phyloP scores from a whole-genome alignment of 1,140 invertebrate species.

The Neodiprion pinetum region DNA sequence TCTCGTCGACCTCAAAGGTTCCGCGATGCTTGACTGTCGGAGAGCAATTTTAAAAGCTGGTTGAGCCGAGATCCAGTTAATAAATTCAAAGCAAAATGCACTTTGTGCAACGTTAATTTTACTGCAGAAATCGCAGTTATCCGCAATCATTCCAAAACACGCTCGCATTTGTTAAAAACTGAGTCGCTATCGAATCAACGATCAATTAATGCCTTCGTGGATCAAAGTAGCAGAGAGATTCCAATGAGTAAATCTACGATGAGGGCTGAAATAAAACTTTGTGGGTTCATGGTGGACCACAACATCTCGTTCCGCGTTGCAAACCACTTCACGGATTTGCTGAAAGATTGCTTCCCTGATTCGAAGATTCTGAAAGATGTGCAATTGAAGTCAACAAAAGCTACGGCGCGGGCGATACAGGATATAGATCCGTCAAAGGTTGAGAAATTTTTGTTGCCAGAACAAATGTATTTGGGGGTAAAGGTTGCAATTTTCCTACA shows the following conservation, averaged over 20 bases:
- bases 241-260: constrained; percentile 5
- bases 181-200: not conserved
- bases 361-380: no score
- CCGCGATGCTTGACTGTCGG: not conserved
- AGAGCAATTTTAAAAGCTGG: constrained; percentile 4
- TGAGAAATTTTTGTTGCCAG: no score
- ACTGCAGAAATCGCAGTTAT: constrained; percentile 5
- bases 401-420: no score
- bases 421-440: no score
- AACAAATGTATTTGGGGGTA: no score
- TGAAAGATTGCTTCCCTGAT: constrained; percentile 14
- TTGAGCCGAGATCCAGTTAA: constrained; percentile 5
- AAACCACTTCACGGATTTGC: not conserved
- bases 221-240: not conserved
- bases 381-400: no score
- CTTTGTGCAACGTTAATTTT: constrained; percentile 1
- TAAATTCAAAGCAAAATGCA: not conserved
- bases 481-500: no score
- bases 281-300: constrained; percentile 12
- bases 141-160: not conserved
- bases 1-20: not conserved
- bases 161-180: not conserved
- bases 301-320: constrained; percentile 9
- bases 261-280: constrained; percentile 16
- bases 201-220: constrained; percentile 9